phyloP scores from a whole-genome alignment of 2,888 invertebrate species.

The Lordiphosa fenestrarum region DNA sequence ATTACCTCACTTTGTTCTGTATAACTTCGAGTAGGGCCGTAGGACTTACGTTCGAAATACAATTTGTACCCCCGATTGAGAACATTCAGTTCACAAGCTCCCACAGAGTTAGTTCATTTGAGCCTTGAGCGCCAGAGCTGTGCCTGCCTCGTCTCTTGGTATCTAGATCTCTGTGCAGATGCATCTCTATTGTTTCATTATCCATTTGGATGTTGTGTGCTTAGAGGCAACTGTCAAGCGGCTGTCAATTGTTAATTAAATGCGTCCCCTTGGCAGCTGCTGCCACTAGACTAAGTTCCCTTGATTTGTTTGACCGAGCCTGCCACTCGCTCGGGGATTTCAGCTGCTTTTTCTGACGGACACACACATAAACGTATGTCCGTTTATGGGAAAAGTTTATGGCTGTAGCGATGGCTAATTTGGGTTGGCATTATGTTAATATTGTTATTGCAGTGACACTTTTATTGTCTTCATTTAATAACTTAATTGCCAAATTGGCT shows the following conservation, averaged over 20 bases:
- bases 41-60: no score
- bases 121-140: not conserved
- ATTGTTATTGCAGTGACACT: constrained; percentile 52
- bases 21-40: no score
- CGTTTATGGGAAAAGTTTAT: constrained; percentile 33
- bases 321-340: constrained; percentile 4
- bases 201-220: constrained; percentile 16
- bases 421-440: constrained; percentile 36
- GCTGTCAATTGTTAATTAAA: constrained; percentile 71
- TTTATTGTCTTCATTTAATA: constrained; percentile 63
- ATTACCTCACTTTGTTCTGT: no score
- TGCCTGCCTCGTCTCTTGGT: constrained; percentile 2
- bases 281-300: constrained; percentile 45
- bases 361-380: constrained; percentile 13
- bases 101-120: constrained; percentile 5
- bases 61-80: no score
- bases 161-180: constrained; percentile 14
- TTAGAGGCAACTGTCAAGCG: constrained; percentile 54
- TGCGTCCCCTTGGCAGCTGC: constrained; percentile 27
- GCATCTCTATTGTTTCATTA: constrained; percentile 3
- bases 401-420: constrained; percentile 16
- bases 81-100: not conserved
- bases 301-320: constrained; percentile 55
- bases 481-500: constrained; percentile 59
- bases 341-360: constrained; percentile 5